phyloP scores from a whole-genome alignment of 2,888 invertebrate species.

The Ferrisia virgata region DNA sequence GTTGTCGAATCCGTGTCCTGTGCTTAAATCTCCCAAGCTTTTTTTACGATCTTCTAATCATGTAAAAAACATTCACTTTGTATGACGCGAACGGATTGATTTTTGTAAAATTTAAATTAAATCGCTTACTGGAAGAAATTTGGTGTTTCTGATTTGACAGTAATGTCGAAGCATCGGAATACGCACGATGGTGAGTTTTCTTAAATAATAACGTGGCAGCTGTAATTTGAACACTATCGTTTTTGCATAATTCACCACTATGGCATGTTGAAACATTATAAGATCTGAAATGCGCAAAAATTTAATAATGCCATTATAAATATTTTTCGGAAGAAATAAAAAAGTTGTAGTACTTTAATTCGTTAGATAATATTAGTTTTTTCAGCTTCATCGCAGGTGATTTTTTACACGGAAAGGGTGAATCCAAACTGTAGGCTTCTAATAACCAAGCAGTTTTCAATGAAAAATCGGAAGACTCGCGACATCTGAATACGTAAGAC shows the following conservation, averaged over 20 bases:
- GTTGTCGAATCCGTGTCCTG: conserved; percentile 94
- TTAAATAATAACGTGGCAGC: conserved; percentile 51
- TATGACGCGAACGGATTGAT: not conserved
- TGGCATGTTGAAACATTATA: conserved; percentile 20
- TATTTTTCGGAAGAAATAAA: not conserved
- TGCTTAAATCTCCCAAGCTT: conserved; percentile 83
- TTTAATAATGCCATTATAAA: not conserved
- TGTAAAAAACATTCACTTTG: no score
- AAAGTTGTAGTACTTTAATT: conserved; percentile 48
- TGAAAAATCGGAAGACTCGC: conserved; percentile 92
- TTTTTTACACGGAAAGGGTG: conserved; percentile 65
- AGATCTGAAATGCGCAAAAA: not conserved
- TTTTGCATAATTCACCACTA: not conserved
- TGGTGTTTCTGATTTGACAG: conserved; percentile 34
- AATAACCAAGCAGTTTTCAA: conserved; percentile 93
- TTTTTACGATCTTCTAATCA: conserved; percentile 54
- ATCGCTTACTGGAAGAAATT: not conserved
- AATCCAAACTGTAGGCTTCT: conserved; percentile 86
- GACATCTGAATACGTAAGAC: conserved; percentile 61
- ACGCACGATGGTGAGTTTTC: conserved; percentile 74
- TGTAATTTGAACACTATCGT: conserved; percentile 16
- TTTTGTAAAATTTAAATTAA: not conserved
- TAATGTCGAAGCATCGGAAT: conserved; percentile 57
- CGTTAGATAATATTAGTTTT: conserved; percentile 69
- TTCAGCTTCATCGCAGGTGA: conserved; percentile 72